These are phyloP conservation scores for Himalopsyche tibetana DNA, from an alignment of 2,888 invertebrate species.

Conservation along the genomic window DNA sequence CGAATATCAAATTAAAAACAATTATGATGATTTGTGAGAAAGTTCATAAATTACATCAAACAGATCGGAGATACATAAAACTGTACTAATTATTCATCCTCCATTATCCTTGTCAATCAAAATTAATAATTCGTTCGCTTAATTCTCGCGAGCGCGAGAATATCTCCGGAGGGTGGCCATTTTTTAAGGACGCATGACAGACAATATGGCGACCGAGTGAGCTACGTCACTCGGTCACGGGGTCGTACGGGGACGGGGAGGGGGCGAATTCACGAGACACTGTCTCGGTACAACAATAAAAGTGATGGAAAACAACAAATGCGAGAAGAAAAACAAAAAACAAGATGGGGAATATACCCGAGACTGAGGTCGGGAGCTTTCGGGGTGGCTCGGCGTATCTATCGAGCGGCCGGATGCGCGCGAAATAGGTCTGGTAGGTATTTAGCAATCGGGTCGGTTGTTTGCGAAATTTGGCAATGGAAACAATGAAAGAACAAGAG, in stretches of 20 bases:
- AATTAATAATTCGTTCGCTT: neutral
- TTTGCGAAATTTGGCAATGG: neutral
- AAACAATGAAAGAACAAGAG: neutral
- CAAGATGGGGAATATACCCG: slow-evolving; percentile 43
- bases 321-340: slow-evolving; percentile 51
- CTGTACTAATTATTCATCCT: slow-evolving; percentile 4
- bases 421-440: slow-evolving; percentile 28
- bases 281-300: slow-evolving; percentile 56
- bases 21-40: neutral
- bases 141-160: neutral
- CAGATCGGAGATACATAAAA: neutral
- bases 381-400: slow-evolving; percentile 44
- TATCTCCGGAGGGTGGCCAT: slow-evolving; percentile 8
- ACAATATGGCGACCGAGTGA: slow-evolving; percentile 27
- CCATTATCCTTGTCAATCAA: slow-evolving; percentile 15
- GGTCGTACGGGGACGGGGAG: neutral
- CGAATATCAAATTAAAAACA: neutral
- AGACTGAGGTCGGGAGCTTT: slow-evolving; percentile 46
- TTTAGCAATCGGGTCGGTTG: neutral
- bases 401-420: slow-evolving; percentile 54
- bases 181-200: slow-evolving; percentile 1
- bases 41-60: neutral
- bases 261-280: slow-evolving; percentile 32
- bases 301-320: slow-evolving; percentile 56
- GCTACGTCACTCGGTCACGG: slow-evolving; percentile 45